These are phyloP conservation scores for Plagodis pulveraria DNA, from an alignment of 2,888 invertebrate species.

Conservation along the genomic window DNA sequence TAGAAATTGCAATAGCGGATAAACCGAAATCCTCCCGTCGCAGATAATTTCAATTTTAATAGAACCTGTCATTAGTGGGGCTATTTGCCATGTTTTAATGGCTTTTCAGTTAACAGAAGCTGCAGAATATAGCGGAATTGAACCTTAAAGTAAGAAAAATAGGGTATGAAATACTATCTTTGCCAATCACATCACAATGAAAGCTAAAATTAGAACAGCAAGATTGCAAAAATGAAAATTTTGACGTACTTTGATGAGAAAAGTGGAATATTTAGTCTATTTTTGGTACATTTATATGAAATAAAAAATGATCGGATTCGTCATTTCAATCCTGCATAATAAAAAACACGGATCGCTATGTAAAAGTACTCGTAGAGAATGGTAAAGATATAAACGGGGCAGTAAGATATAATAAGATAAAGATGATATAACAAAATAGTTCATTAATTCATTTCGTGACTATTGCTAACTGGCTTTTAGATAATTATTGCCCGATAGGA, in stretches of 20 bases:
- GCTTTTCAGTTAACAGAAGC: slow-evolving; percentile 55
- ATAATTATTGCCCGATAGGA: too few species aligned
- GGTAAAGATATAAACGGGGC: too few species aligned
- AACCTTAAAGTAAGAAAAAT: slow-evolving; percentile 25
- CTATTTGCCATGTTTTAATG: slow-evolving; percentile 64
- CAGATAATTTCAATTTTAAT: slow-evolving; percentile 63
- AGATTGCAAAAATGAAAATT: slow-evolving; percentile 49
- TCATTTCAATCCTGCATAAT: too few species aligned
- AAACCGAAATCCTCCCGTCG: slow-evolving; percentile 32
- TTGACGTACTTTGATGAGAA: slow-evolving; percentile 35
- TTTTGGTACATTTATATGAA: background rate
- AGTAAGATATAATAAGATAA: too few species aligned
- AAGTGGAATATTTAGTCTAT: slow-evolving; percentile 23
- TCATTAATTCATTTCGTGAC: too few species aligned
- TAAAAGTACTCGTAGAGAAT: too few species aligned
- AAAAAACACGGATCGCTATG: too few species aligned
- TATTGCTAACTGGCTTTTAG: too few species aligned
- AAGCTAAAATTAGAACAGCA: slow-evolving; percentile 46
- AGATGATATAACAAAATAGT: too few species aligned
- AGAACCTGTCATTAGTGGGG: slow-evolving; percentile 61
- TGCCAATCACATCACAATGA: slow-evolving; percentile 40
- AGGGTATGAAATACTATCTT: slow-evolving; percentile 31
- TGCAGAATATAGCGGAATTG: slow-evolving; percentile 26
- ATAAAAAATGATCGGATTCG: too few species aligned
- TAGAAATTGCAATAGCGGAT: slow-evolving; percentile 23